These are phyloP conservation scores for Rhinoraja longicauda DNA, from an alignment of 2,797 vertebrate species.

Conservation along the genomic window DNA sequence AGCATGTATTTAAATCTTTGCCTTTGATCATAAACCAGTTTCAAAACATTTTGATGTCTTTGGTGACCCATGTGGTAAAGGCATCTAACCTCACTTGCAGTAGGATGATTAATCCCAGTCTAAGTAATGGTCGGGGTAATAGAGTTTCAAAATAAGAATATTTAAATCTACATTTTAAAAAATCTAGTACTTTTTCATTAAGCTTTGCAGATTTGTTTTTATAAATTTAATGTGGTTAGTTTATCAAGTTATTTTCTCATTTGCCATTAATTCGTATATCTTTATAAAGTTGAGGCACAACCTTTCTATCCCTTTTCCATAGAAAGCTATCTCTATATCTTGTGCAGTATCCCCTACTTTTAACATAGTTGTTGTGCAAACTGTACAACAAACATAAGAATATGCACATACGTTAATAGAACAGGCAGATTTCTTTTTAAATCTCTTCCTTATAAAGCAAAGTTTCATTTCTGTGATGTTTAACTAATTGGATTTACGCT, in stretches of 20 bases:
- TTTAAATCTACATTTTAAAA: background rate
- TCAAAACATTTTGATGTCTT: background rate
- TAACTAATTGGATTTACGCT: background rate
- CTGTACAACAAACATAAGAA: background rate
- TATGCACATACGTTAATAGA: background rate
- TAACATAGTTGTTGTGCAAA: background rate
- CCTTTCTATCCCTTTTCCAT: background rate
- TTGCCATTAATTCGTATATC: background rate
- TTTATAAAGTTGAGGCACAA: background rate
- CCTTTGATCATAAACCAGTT: background rate
- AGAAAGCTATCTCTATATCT: too few relatives aligned
- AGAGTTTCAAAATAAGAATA: background rate
- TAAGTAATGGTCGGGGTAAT: background rate
- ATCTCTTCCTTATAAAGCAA: background rate
- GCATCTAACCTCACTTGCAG: background rate
- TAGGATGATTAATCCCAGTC: background rate
- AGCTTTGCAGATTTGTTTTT: background rate
- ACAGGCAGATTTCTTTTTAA: too few relatives aligned
- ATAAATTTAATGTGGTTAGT: background rate
- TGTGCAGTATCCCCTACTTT: background rate
- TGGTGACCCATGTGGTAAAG: background rate
- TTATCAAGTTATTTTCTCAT: background rate
- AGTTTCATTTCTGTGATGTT: background rate
- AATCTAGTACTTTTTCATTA: background rate
- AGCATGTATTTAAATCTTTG: background rate